These are phyloP conservation scores for Drosophila ercepeae DNA, from an alignment of 1,140 invertebrate species.

Conservation along the genomic window DNA sequence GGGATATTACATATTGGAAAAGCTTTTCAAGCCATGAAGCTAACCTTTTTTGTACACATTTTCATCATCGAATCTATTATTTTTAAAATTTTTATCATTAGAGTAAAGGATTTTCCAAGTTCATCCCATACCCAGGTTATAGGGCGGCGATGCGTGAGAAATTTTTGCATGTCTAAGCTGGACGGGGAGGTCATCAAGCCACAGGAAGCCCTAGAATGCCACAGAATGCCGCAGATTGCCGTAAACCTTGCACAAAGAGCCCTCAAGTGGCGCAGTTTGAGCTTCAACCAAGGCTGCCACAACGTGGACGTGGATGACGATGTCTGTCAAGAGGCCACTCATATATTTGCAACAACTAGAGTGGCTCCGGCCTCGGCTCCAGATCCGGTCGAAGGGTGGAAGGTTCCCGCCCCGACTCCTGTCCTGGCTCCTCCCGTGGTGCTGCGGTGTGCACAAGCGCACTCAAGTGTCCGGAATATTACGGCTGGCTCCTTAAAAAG, in stretches of 20 bases:
- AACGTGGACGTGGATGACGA: constrained; percentile 32
- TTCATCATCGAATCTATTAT: background rate
- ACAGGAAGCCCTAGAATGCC: constrained; percentile 55
- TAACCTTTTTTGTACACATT: too few relatives aligned
- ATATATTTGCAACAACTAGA: constrained; percentile 78
- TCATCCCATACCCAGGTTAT: constrained; percentile 27
- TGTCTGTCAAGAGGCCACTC: constrained; percentile 78
- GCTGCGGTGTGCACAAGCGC: constrained; percentile 68
- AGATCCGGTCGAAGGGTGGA: constrained; percentile 11
- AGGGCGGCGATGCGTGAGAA: constrained; percentile 73
- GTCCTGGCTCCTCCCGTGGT: constrained; percentile 56
- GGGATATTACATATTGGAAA: too few relatives aligned
- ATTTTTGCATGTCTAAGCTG: constrained; percentile 57
- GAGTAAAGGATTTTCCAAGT: background rate
- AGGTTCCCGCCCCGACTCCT: constrained; percentile 4
- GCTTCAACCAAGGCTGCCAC: constrained; percentile 26
- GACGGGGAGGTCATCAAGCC: constrained; percentile 61
- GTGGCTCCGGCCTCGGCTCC: constrained; percentile 21
- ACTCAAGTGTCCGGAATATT: constrained; percentile 74
- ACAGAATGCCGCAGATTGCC: constrained; percentile 28
- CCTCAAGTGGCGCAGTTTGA: constrained; percentile 63
- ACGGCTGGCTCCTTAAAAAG: constrained; percentile 25
- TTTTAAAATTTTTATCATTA: background rate
- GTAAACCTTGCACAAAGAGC: constrained; percentile 47
- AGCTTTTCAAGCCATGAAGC: too few relatives aligned